A percentile compares a stretch with the other conserved stretches of the same genome.
phyloP scores from a whole-genome alignment of 2,113 vertebrate genomes.

The Accipiter cooperii region DNA sequence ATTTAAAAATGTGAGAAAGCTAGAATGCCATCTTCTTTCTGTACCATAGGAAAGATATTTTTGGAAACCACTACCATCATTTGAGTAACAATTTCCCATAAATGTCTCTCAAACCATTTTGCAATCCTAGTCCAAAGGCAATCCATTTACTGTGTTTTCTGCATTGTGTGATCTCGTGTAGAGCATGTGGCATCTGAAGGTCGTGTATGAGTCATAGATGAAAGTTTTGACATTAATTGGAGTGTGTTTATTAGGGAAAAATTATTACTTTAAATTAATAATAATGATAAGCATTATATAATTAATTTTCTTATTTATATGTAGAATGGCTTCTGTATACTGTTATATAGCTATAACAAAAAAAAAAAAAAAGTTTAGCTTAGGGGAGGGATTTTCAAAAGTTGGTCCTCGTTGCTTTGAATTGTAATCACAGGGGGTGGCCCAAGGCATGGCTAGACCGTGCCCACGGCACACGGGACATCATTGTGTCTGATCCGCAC shows the following conservation, averaged over 20 bases:
- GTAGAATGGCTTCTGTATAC: neutral
- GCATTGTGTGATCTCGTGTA: neutral
- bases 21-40: neutral
- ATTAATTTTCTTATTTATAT: neutral
- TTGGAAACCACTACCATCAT: neutral
- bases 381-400: neutral
- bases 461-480: accelerated
- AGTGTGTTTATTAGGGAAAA: neutral
- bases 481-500: accelerated
- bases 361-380: neutral
- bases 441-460: accelerated
- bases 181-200: neutral
- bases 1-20: neutral
- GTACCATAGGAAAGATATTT: neutral
- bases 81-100: neutral
- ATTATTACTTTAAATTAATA: neutral
- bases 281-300: neutral
- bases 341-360: neutral
- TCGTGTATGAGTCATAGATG: neutral
- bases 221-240: neutral
- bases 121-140: neutral
- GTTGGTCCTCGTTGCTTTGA: neutral
- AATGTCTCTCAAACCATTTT: neutral
- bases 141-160: neutral
- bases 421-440: too few species aligned